Evolutionary conservation across 2,797 vertebrate genomes (phyloP).

Genomic region (Hippopotamyrus pictus): DNA sequence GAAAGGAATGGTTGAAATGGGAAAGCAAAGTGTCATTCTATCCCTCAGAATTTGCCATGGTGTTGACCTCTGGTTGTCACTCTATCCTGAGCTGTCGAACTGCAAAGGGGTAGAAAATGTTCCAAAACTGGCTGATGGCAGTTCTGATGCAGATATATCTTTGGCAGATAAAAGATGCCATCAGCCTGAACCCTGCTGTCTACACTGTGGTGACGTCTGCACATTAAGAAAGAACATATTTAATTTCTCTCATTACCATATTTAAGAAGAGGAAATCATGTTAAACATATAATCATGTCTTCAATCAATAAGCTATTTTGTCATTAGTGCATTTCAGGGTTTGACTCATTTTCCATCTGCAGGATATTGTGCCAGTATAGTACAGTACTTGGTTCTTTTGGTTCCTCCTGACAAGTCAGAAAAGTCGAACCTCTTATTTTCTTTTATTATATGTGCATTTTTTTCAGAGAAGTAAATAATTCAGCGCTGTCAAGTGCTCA

Average conservation of each 20-base stretch:
- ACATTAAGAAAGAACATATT: not conserved
- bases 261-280: not conserved
- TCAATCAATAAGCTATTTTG: not conserved
- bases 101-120: not conserved
- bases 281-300: not conserved
- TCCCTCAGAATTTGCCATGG: not conserved
- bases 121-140: not conserved
- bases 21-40: not conserved
- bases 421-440: not conserved
- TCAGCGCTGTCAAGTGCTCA: not conserved
- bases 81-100: not conserved
- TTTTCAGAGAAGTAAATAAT: not conserved
- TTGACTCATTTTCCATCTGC: not conserved
- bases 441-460: not conserved
- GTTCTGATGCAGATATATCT: not conserved
- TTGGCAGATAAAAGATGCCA: not conserved
- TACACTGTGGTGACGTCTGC: not conserved
- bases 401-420: not conserved
- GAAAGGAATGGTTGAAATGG: not conserved
- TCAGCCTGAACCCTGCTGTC: not conserved
- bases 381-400: not conserved
- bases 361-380: not conserved
- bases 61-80: not conserved
- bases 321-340: not conserved
- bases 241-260: not conserved